These are phyloP conservation scores for Castor canadensis DNA, from an alignment of 2,113 vertebrate genomes.

Conservation along the genomic window DNA sequence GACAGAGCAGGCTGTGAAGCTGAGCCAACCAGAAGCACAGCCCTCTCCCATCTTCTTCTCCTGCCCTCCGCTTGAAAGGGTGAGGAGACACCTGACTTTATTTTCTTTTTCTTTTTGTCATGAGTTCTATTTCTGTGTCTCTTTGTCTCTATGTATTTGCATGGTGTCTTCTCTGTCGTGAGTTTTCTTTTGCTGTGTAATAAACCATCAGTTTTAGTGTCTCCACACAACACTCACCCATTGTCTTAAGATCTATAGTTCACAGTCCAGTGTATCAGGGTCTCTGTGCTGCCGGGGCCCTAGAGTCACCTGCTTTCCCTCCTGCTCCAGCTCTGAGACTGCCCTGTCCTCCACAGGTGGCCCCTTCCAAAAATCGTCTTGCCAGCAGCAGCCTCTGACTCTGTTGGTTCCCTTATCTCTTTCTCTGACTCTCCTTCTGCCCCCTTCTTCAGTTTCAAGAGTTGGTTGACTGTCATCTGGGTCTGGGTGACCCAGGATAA, in stretches of 20 bases:
- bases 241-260: accelerated
- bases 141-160: background rate
- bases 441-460: background rate
- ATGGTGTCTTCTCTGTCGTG: background rate
- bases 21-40: background rate
- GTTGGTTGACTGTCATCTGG: too few species aligned
- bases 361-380: accelerated
- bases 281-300: too few species aligned
- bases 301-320: accelerated
- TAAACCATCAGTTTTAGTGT: background rate
- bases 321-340: background rate
- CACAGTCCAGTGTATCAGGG: accelerated
- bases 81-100: too few species aligned
- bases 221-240: accelerated
- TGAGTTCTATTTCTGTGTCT: background rate
- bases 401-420: accelerated
- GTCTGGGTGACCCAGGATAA: background rate
- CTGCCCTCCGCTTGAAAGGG: background rate
- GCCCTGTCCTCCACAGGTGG: accelerated
- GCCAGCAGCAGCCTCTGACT: background rate
- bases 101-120: background rate
- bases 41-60: background rate
- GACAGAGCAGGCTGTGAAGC: background rate
- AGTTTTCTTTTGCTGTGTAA: background rate
- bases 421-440: background rate